Base-by-base conservation (phyloP, 2,888 invertebrate species). In the Metacarcinus magister region DNA sequence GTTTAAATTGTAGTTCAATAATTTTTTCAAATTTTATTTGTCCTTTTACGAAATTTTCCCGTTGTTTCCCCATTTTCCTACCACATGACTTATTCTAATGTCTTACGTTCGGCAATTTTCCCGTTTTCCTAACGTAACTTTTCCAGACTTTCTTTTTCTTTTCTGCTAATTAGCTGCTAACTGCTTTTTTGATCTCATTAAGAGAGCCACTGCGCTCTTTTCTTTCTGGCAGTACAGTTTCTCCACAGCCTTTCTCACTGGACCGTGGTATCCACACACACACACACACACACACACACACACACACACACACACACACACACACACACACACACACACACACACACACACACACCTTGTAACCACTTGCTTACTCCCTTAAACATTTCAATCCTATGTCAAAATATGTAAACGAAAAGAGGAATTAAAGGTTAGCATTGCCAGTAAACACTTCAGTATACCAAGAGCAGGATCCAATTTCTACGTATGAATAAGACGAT, bases 141-240 rank as follows among this genome's bases (percentile, higher is more conserved):
- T 32, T 32, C 82, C 19, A 5, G 82, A 82, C 82, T 82, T 82
- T 82, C 82, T 82, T 82, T 82, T 32, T 82, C 32, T 82, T 13
- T 82, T 82, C 82, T 82, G 28, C 82, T 82, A 28, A 32, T 32
- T 32, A 28, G 10, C 82, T 82, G 28, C 82, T 82, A 82, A 82
- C 82, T 67, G 32, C 82, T 82, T 82, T 82, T 82, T 82, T 32
- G 82, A 32, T 82, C 82, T 82, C 82, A 82, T 82, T 82, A 82
- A 82, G 82, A 82, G 82, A 32, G 32, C 82, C 82, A 82, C 82
- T 8, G 82, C 19, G 32, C 32, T 82, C 32, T 32, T 67, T 82
- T 75, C 32, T 32, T 82, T 82, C 1, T 3, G 7, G 32, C 82
- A 32, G 32, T 82, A 32, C 82, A 32, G 13, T 82, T 82, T 82